Base-by-base conservation (phyloP, 64 coral and sea anemone genomes). In the Orbicella faveolata region DNA sequence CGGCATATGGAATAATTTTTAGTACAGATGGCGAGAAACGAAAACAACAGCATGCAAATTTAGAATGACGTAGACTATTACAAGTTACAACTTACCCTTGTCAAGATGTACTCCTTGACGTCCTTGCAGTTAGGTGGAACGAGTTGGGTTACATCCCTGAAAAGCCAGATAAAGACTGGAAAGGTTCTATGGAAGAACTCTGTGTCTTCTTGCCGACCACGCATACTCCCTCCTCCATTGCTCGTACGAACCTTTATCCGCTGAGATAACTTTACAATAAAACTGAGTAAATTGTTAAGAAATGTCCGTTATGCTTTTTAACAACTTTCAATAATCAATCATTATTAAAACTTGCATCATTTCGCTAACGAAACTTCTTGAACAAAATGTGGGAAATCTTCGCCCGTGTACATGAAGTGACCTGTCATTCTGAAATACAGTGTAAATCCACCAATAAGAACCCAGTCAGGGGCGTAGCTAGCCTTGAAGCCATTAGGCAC, bases 111-210 rank as follows among this genome's bases (percentile, higher is more conserved):
- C 30, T 93, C 91, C 17, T 83, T 89, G 61, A 89, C 74, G 69
- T 75, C 87, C 11, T 39, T 23, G 77, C 77, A 89, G 16, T 54
- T 78, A 34, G 39, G 21, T 30, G 91, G 91, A 7, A 93, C 8
- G 9, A 68, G 36, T 3, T 75, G 69, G 9, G 74, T 34, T 44
- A 93, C 91, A 75, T 93, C 86, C 74, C 91, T 89, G 33, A 93
- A 20, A 13, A 93, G 86, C 91, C 91, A 93, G 86, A 93, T 74
- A 25, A 93, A 93, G 77, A 87, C 81, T 25, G 91, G 91, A 63
- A 93, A 93, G 16, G 91, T 80, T 63, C 83, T 74, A 63, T 88
- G 83, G 85, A 93, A 89, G 8, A 74, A 65, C 19, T 73, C 48
- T 52, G 55, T 87, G 61, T 93, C 91, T 52, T 65, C 11, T 1